Percentiles rank a stretch among this genome's conserved stretches.
phyloP scores from a whole-genome alignment of 2,113 vertebrate species.

The Corythornis cristatus region DNA sequence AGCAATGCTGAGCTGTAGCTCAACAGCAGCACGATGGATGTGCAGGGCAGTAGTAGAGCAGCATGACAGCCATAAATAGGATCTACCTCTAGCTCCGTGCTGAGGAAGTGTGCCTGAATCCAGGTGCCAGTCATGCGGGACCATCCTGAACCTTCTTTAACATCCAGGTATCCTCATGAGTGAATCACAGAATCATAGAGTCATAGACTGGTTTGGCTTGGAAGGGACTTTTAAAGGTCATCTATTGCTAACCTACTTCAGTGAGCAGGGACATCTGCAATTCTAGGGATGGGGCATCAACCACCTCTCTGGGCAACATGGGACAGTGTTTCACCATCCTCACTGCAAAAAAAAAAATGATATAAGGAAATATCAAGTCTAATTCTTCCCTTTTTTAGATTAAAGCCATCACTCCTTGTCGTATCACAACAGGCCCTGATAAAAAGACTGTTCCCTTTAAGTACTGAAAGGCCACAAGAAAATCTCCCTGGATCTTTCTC shows the following conservation, averaged over 20 bases:
- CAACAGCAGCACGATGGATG: neutral
- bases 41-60: accelerated
- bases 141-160: neutral
- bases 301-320: neutral
- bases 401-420: neutral
- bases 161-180: neutral
- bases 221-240: neutral
- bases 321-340: neutral
- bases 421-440: neutral
- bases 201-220: neutral
- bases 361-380: neutral
- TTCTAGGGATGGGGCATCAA: neutral
- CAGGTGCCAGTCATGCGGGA: accelerated
- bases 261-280: neutral
- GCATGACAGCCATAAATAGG: neutral
- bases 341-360: neutral
- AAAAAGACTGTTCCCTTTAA: neutral
- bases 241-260: neutral
- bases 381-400: neutral
- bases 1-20: neutral
- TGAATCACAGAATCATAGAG: neutral
- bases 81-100: neutral
- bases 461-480: neutral
- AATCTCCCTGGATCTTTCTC: neutral
- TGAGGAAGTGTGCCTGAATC: neutral